These are phyloP conservation scores for Papilio machaon DNA, from an alignment of 1,140 invertebrate genomes.

Conservation along the genomic window DNA sequence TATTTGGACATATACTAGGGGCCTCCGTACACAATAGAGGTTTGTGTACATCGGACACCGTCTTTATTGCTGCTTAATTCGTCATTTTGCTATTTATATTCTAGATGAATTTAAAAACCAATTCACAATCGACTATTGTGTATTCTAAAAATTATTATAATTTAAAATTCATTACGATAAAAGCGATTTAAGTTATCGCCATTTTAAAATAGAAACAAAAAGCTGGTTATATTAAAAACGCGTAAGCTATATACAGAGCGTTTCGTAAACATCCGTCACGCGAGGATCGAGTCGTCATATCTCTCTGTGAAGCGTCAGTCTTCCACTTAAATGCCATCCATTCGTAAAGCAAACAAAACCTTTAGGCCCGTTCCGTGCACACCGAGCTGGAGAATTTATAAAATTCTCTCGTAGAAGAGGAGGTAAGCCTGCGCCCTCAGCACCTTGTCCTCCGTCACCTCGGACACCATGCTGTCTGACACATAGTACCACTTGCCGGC, in stretches of 20 bases:
- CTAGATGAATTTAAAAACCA: slow-evolving; percentile 38
- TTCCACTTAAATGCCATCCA: slow-evolving; percentile 70
- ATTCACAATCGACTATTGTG: slow-evolving; percentile 40
- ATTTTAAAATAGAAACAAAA: slow-evolving; percentile 35
- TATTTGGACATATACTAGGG: not conserved
- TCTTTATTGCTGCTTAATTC: not conserved
- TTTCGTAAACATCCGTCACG: slow-evolving; percentile 41
- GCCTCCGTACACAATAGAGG: not conserved
- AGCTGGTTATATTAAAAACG: slow-evolving; percentile 42
- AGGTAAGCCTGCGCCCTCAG: slow-evolving; percentile 97
- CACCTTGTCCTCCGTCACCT: slow-evolving; percentile 91
- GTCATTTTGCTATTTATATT: slow-evolving; percentile 5
- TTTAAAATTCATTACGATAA: slow-evolving; percentile 38
- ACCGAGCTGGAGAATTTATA: slow-evolving; percentile 76
- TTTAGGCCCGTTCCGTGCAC: slow-evolving; percentile 21
- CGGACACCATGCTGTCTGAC: slow-evolving; percentile 92
- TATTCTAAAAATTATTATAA: slow-evolving; percentile 36
- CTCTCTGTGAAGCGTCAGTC: slow-evolving; percentile 58
- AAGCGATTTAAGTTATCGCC: slow-evolving; percentile 28
- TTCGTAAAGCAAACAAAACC: slow-evolving; percentile 35
- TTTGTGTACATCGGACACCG: not conserved
- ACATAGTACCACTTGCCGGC: slow-evolving; percentile 95
- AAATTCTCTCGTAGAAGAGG: slow-evolving; percentile 96
- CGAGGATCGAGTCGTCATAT: slow-evolving; percentile 44
- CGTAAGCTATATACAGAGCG: slow-evolving; percentile 65